Base-by-base conservation (phyloP, 2,888 invertebrate species). In the Seira sanloemensis region DNA sequence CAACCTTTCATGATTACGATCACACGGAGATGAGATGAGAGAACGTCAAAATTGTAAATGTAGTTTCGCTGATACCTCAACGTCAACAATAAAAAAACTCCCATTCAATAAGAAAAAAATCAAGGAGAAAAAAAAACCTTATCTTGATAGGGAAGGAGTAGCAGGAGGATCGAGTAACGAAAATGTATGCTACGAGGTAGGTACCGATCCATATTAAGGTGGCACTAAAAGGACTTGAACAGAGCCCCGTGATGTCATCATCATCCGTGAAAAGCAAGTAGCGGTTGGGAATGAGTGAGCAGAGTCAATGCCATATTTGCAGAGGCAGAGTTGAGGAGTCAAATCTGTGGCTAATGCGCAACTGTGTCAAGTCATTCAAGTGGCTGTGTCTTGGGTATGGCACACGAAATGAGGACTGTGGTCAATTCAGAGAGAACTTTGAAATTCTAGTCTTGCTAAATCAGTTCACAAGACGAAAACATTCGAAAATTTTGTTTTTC, bases 221-320 rank as follows among this genome's bases (percentile, higher is more conserved):
- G n/a, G n/a, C n/a, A n/a, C n/a, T n/a, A n/a, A n/a, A n/a, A n/a
- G n/a, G n/a, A n/a, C n/a, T n/a, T n/a, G n/a, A n/a, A n/a, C n/a
- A n/a, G n/a, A n/a, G n/a, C n/a, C n/a, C n/a, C 21, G 62, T 62
- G 72, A 75, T 65, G 65, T 75, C 75, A n/a, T n/a, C n/a, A n/a
- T n/a, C n/a, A 75, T 75, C 12, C n/a, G 27, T 46, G 5, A 75
- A n/a, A 75, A 46, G 66, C 75, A 66, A 66, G 75, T 75, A 75
- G 75, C 75, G 5, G 66, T 26, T 46, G 50, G 50, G 19, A 73
- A 73, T 54, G 50, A 58, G 24, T 50, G 50, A 46, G 72, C 72
- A 58, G 1, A 69, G 50, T 21, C n/a, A n/a, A n/a, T n/a, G n/a
- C 46, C 71, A n/a, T 12, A 27, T 50, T 26, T 21, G 46, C n/a